Evolutionary conservation across 2,888 invertebrate genomes (phyloP), one percentile per base, ranked within the genome.

Genomic region (Drosophila prolongata): DNA sequence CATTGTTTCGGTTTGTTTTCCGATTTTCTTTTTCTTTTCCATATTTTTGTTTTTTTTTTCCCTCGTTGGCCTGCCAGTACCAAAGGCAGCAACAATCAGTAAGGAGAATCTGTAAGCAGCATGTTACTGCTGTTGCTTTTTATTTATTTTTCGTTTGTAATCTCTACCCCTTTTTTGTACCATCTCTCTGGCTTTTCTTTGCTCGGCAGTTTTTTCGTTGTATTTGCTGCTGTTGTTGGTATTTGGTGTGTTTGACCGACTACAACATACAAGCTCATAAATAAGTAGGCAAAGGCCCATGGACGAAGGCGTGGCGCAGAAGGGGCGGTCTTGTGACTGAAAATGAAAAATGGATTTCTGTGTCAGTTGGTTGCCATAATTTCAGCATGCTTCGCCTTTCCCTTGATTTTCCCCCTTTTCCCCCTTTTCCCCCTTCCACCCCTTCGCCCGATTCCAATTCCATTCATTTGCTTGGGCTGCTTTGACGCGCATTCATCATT

Each of bases 311-410:
- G 13, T 13, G 14, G 24, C 16, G 27, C 14, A 43, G 34, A 16
- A 5, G 55, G 35, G 37, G 35, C 14, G 37, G 61, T 19, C 61
- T 49, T 81, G 60, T 79, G 77, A 77, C 62, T 79, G 85, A 73
- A 87, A 88, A 87, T 85, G 88, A 86, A 88, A 88, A 85, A 85
- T 85, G 86, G 85, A 85, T 88, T 85, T 85, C 86, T 85, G 83
- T 85, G 85, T 88, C 88, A 85, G 85, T 85, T 85, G 83, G 83
- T 88, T 87, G 82, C 83, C 86, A 88, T 86, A 85, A 85, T 85
- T 85, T 85, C 44, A 76, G 77, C 72, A 72, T 79, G 72, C 64
- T 79, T 81, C 77, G 60, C 61, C 75, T 76, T 75, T 56, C 42
- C 44, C 42, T 47, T 6, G 30, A 27, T 52, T 62, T 42, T 27